phyloP scores from a whole-genome alignment of 1,140 invertebrate species.

The Drosophila willistoni region DNA sequence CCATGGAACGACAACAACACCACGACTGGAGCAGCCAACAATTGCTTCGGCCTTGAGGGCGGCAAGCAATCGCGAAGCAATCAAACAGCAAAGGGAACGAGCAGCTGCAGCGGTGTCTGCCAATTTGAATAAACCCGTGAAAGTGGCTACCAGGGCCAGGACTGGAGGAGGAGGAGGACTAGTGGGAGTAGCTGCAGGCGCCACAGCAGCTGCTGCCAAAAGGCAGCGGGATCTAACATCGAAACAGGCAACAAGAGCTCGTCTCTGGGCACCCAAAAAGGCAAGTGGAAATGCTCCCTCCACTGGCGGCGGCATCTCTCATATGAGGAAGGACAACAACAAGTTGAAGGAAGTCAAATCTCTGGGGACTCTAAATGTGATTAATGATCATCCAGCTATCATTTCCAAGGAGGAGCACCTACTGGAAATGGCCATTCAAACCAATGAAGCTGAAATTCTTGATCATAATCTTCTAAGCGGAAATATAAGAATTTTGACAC shows the following conservation, averaged over 20 bases:
- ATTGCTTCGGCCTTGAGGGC: conserved; percentile 62
- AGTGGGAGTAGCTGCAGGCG: neutral
- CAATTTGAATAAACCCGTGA: conserved; percentile 2
- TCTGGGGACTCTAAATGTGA: neutral
- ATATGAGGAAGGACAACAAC: conserved; percentile 20
- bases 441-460: conserved; percentile 68
- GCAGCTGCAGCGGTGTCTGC: conserved; percentile 9
- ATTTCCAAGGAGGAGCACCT: neutral
- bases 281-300: neutral
- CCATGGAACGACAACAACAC: neutral
- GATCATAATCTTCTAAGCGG: conserved; percentile 62
- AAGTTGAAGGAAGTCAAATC: neutral
- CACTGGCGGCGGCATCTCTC: neutral
- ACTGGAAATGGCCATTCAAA: conserved; percentile 63
- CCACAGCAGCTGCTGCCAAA: neutral
- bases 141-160: neutral
- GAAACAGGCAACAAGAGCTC: conserved; percentile 23
- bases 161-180: neutral
- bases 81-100: conserved; percentile 18
- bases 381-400: neutral
- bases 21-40: conserved; percentile 50
- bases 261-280: conserved; percentile 34
- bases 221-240: conserved; percentile 26
- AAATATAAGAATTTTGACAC: conserved; percentile 51
- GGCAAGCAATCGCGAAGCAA: conserved; percentile 36